These are phyloP conservation scores for Cavia porcellus DNA, from an alignment of 2,113 vertebrate genomes.

Conservation along the genomic window DNA sequence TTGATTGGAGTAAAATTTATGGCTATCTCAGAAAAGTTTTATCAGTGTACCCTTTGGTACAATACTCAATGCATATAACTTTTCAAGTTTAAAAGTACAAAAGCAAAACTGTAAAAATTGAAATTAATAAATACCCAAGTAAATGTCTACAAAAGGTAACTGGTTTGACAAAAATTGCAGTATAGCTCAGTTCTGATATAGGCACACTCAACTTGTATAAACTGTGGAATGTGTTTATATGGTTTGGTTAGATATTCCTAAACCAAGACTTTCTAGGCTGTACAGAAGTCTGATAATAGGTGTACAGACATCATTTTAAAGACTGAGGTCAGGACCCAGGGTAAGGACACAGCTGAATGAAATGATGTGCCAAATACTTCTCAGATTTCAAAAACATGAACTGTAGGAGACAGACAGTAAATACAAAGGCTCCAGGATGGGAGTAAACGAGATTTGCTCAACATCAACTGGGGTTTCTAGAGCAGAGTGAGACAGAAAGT, in stretches of 20 bases:
- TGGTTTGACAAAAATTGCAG: not conserved
- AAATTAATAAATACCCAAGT: not conserved
- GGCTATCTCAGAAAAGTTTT: not conserved
- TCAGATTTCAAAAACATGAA: not conserved
- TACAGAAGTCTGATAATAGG: not conserved
- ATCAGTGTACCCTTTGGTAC: not conserved
- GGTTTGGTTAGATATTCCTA: not conserved
- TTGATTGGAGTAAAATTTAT: not conserved
- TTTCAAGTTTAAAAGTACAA: slow-evolving; percentile 28
- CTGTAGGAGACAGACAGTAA: not conserved
- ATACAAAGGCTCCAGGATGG: not conserved
- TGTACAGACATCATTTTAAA: not conserved
- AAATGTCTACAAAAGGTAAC: not conserved
- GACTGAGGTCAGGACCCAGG: not conserved
- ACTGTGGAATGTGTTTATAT: not conserved
- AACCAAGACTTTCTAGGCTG: not conserved
- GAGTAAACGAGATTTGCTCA: not conserved
- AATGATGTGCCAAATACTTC: not conserved
- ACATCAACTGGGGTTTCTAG: not conserved
- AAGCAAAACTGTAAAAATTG: slow-evolving; percentile 37
- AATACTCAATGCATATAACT: not conserved
- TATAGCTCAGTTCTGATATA: not conserved
- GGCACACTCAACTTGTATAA: not conserved
- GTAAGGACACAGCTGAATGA: not conserved
- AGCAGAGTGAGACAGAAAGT: not conserved